phyloP scores from a whole-genome alignment of 2,888 invertebrate genomes.

The Allolobophora icterica region DNA sequence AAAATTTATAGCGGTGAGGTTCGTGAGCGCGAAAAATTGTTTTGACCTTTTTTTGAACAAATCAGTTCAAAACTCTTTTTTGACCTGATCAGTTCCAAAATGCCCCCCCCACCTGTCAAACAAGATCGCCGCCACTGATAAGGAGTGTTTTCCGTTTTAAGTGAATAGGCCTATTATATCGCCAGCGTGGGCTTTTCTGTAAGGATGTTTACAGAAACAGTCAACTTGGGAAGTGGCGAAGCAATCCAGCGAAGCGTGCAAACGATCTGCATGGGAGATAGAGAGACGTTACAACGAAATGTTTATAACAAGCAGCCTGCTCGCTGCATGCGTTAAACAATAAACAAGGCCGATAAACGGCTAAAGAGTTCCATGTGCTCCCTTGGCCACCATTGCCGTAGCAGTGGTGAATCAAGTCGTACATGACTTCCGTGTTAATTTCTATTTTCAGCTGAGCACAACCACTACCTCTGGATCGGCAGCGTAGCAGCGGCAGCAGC shows the following conservation, averaged over 20 bases:
- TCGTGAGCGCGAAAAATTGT: no score
- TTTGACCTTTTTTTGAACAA: no score
- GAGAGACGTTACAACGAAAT: neutral
- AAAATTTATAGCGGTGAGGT: no score
- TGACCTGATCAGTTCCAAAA: no score
- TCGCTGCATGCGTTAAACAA: neutral
- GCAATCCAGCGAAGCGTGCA: neutral
- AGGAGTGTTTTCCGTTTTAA: no score
- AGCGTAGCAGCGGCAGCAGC: neutral
- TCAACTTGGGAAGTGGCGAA: neutral
- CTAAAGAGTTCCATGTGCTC: neutral
- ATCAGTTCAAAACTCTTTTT: no score
- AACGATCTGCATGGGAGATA: neutral
- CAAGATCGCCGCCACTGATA: no score
- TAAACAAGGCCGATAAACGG: neutral
- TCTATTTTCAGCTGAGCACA: constrained; percentile 6
- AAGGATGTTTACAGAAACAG: neutral
- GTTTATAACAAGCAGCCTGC: neutral
- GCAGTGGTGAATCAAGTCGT: neutral
- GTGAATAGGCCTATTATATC: no score
- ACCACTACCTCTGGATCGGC: neutral
- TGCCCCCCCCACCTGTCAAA: no score
- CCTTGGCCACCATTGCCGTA: neutral
- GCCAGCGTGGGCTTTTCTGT: neutral
- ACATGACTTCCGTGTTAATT: constrained; percentile 17